These are phyloP conservation scores for Drosophila fulvimacula DNA, from an alignment of 2,888 invertebrate species.

Conservation along the genomic window DNA sequence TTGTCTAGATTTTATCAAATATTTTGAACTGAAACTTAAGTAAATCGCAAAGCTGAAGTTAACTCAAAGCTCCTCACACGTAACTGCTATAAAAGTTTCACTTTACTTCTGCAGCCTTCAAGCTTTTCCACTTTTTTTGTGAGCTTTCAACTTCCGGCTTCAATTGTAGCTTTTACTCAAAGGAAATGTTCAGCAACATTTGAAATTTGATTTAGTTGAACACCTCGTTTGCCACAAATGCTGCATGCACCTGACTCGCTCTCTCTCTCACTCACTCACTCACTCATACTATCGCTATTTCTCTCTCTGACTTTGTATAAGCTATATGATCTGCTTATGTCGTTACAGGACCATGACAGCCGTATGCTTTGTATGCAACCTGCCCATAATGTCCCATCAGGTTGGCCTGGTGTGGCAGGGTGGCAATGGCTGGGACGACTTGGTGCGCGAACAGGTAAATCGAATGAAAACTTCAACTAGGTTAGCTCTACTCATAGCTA, in stretches of 20 bases:
- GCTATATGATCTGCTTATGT: slow-evolving; percentile 24
- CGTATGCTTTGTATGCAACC: slow-evolving; percentile 98
- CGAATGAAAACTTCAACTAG: no score
- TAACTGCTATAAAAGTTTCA: not conserved
- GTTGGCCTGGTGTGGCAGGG: slow-evolving; percentile 97
- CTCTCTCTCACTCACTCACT: not conserved
- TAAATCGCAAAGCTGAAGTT: not conserved
- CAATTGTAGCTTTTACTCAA: not conserved
- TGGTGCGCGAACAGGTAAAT: slow-evolving; percentile 91
- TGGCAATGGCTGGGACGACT: slow-evolving; percentile 97
- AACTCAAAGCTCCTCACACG: not conserved
- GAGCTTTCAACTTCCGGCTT: not conserved
- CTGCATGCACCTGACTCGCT: no score
- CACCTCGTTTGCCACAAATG: not conserved
- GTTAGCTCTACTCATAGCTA: not conserved
- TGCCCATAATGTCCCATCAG: slow-evolving; percentile 97
- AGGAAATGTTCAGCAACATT: not conserved
- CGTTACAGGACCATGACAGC: slow-evolving; percentile 94
- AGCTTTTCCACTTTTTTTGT: not conserved
- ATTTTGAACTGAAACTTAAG: not conserved
- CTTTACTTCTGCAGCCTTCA: not conserved
- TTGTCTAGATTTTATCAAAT: not conserved
- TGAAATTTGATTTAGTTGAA: not conserved
- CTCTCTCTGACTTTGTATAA: not conserved
- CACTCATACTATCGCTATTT: no score